A percentile compares a stretch with the other conserved stretches of the same genome.
Conservation (phyloP, 2,797 vertebrate genomes). For the Lacerta viridis region DNA sequence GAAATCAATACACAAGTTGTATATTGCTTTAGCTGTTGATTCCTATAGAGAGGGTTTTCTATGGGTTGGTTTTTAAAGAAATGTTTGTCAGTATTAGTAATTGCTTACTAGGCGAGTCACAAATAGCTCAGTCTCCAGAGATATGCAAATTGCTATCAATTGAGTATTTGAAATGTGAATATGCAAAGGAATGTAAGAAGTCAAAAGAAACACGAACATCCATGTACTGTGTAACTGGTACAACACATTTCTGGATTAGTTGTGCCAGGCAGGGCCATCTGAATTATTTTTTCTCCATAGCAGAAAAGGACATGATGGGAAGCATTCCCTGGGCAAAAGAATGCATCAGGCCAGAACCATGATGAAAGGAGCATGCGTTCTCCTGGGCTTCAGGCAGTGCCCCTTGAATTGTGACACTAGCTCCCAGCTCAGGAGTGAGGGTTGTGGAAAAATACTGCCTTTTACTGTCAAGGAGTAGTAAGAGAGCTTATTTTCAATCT, state of each 20-base stretch:
- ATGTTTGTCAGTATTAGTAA: slow-evolving; percentile 1
- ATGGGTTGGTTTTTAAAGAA: background rate
- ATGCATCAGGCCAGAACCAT: background rate
- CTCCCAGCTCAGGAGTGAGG: too few species aligned
- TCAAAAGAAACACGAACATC: background rate
- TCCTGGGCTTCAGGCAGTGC: background rate
- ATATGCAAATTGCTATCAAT: slow-evolving; percentile 11
- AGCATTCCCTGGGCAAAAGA: background rate
- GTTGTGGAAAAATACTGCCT: too few species aligned
- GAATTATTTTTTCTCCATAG: background rate
- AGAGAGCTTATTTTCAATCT: too few species aligned
- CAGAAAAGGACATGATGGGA: background rate
- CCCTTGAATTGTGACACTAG: background rate
- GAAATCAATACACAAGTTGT: background rate
- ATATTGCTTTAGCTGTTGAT: background rate
- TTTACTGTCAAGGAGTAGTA: too few species aligned
- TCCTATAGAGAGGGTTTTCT: background rate
- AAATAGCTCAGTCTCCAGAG: background rate
- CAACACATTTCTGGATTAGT: background rate
- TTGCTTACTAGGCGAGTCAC: background rate
- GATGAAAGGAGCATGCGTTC: background rate
- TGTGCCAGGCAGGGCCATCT: background rate
- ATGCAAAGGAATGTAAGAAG: slow-evolving; percentile 21
- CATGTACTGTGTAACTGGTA: accelerated
- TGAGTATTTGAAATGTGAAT: slow-evolving; percentile 25